Percentiles rank a stretch among this genome's conserved stretches.
Evolutionary conservation across 2,797 vertebrate genomes (phyloP).

Genomic region (Pantherophis vulpinus): DNA sequence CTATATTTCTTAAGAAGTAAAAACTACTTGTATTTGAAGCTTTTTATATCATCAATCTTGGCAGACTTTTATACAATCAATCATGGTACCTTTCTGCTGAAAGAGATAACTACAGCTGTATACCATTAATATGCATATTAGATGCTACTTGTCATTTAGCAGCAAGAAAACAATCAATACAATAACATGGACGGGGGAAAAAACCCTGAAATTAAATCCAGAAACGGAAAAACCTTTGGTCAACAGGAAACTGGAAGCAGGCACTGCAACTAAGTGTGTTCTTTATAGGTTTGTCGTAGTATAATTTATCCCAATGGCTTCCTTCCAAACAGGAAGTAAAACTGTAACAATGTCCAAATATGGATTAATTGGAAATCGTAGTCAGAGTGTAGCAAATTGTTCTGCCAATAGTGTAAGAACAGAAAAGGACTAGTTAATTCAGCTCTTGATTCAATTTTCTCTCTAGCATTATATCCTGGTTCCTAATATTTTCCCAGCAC

Average conservation of each 20-base stretch:
- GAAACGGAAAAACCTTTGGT: background rate
- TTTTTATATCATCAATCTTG: background rate
- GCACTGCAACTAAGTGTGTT: background rate
- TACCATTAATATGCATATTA: background rate
- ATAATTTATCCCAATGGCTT: background rate
- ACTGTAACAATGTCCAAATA: background rate
- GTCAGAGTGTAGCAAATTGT: background rate
- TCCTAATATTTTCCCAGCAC: background rate
- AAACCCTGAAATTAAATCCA: background rate
- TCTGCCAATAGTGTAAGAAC: background rate
- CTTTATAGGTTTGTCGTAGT: background rate
- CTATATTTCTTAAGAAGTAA: background rate
- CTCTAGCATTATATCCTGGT: background rate
- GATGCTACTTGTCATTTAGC: background rate
- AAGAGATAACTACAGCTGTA: background rate
- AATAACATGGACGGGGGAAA: background rate
- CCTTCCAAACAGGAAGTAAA: background rate
- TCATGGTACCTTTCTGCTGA: background rate
- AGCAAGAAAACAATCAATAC: background rate
- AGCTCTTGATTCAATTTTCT: background rate
- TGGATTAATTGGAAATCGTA: background rate
- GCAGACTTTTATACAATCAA: background rate
- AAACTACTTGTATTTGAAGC: background rate
- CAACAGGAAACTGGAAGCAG: background rate
- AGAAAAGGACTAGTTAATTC: background rate